A percentile compares a stretch with the other conserved stretches of the same genome.
Evolutionary conservation across 53 echinoderm and acorn worm genomes (phyloP).

Genomic region (Holothuria leucospilota): DNA sequence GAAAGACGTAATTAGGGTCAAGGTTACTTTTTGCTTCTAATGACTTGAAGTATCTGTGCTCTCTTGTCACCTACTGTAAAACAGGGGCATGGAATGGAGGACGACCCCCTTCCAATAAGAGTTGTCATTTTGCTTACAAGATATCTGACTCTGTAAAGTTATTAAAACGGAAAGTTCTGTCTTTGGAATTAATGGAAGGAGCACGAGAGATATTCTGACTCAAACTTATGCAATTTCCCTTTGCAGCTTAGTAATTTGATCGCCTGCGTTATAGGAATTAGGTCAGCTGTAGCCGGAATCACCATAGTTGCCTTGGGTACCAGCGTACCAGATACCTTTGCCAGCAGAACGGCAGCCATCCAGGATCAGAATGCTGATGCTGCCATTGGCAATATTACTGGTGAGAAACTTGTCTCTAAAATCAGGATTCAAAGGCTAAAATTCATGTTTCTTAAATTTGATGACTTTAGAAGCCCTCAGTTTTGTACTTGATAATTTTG

Average conservation of each 20-base stretch:
- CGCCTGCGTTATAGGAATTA: slow-evolving; percentile 80
- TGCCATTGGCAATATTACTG: slow-evolving; percentile 98
- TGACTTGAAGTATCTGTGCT: too few relatives aligned
- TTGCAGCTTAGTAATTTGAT: slow-evolving; percentile 80
- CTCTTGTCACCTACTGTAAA: too few relatives aligned
- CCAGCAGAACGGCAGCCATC: slow-evolving; percentile 91
- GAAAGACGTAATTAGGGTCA: too few relatives aligned
- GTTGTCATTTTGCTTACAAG: too few relatives aligned
- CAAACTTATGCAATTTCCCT: not conserved
- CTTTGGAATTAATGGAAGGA: not conserved
- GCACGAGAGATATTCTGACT: not conserved
- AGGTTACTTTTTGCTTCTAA: too few relatives aligned
- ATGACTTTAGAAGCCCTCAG: too few relatives aligned
- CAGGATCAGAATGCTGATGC: slow-evolving; percentile 96
- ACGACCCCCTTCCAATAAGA: too few relatives aligned
- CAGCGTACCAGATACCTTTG: slow-evolving; percentile 94
- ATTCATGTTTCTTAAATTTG: too few relatives aligned
- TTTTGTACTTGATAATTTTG: too few relatives aligned
- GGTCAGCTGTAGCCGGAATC: slow-evolving; percentile 90
- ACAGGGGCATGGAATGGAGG: too few relatives aligned
- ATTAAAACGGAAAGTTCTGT: not conserved
- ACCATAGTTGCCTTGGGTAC: slow-evolving; percentile 96
- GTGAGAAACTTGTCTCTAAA: slow-evolving; percentile 32
- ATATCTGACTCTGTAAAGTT: too few relatives aligned
- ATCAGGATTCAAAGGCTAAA: too few relatives aligned